Evolutionary conservation across 2,113 vertebrate genomes (phyloP), one percentile per base, ranked within the genome.

Genomic region (Myrmecobius fasciatus): DNA sequence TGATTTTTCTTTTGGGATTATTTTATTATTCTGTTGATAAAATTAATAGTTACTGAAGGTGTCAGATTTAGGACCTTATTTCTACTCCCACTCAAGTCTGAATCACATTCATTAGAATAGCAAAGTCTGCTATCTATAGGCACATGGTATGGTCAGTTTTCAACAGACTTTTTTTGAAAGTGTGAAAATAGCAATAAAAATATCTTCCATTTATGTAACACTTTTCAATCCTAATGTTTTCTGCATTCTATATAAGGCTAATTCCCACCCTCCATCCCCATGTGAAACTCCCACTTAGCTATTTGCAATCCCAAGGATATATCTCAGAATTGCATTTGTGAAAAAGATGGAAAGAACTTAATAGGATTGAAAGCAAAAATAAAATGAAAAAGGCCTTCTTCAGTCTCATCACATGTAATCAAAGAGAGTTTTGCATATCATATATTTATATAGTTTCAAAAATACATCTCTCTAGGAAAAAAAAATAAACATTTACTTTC

Each of bases 301-400:
- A 93, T 89, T 89, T 96, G 89, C 48, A 97, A 96, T 95, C 97
- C 96, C 91, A 91, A 48, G 28, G 36, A 53, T 22, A 83, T 97
- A 97, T 96, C 97, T 96, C 96, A 97, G 83, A 89, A 96, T 95
- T 91, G 92, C 93, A 89, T 96, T 96, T 96, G n/a, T 3, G 17
- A 36, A n/a, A 83, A 43, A n/a, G 67, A 43, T 89, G 96, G 83
- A 96, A 97, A 95, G 53, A 8, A 53, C 93, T 97, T 91, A 93
- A 67, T 22, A 94, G 95, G 91, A 6, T 83, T 83, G 22, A 5
- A 83, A 10, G n/a, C 43, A 20, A 20, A 83, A 83, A 83, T 43
- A 22, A 83, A 83, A 83, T 93, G 89, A 94, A 96, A 96, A 91
- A 67, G 31, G 17, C 0, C 3, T 93, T 26, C 25, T 75, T 36